phyloP scores from a whole-genome alignment of 2,888 invertebrate species.

The Caenorhabditis sp. region DNA sequence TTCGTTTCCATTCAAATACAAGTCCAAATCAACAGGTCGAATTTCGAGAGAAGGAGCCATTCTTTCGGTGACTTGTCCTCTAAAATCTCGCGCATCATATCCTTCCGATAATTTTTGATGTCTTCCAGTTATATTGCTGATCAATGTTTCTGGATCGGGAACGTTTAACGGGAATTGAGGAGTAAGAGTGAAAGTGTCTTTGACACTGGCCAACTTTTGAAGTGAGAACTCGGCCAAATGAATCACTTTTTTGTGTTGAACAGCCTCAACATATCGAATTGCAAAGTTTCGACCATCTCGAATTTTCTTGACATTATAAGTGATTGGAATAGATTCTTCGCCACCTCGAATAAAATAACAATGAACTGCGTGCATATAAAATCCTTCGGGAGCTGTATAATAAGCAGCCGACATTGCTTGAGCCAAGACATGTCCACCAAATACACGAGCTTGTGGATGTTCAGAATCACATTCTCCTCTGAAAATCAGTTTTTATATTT shows the following conservation, averaged over 20 bases:
- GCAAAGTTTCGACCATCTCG: constrained; percentile 62
- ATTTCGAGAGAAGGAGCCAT: constrained; percentile 56
- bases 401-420: constrained; percentile 63
- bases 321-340: constrained; percentile 54
- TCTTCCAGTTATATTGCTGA: constrained; percentile 43
- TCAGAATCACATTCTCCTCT: constrained; percentile 58
- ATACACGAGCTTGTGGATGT: constrained; percentile 57
- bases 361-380: constrained; percentile 60
- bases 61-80: constrained; percentile 52
- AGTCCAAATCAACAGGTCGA: constrained; percentile 50
- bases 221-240: constrained; percentile 62
- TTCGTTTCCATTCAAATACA: constrained; percentile 52
- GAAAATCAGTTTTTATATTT: constrained; percentile 16
- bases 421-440: constrained; percentile 57
- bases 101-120: constrained; percentile 47
- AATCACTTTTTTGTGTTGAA: constrained; percentile 57
- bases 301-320: constrained; percentile 56
- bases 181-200: constrained; percentile 48
- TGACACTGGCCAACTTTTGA: constrained; percentile 51
- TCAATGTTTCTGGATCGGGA: constrained; percentile 49
- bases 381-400: constrained; percentile 58
- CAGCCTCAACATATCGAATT: constrained; percentile 60
- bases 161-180: constrained; percentile 53
- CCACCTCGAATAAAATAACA: constrained; percentile 63
- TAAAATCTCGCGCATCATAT: constrained; percentile 45